Evolutionary conservation across 2,888 invertebrate species (phyloP), one percentile per base, ranked within the genome.

Genomic region (Cotesia congregata): DNA sequence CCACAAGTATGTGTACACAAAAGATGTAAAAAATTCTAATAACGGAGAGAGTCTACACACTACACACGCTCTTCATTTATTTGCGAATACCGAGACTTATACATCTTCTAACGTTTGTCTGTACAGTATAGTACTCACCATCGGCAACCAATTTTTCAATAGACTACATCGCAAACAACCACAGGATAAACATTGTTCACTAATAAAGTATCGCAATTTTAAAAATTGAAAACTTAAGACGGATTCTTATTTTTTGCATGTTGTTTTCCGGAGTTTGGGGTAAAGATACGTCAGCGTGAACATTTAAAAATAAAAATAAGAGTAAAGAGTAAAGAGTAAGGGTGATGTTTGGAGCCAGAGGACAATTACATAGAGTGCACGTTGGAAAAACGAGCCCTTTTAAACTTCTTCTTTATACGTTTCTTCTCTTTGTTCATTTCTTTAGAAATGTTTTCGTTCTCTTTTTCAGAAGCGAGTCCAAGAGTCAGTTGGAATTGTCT

Each of bases 311-410:
- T 41, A 12, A 15, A 61, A 41, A 15, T 6, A 30, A 72, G 30
- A 40, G 59, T 30, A 71, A 5, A 15, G 67, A 70, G 59, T 67
- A 73, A 15, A n/a, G 30, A 40, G 40, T 62, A 82, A 82, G 82
- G 83, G 84, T 83, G 82, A 83, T 83, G 83, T 83, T 80, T 83
- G 84, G 84, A 83, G 84, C 84, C 83, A 83, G 85, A 85, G 82
- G 80, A 85, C 85, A 86, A 86, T 86, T 85, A 85, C 81, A 83
- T 82, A 85, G 83, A 85, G 86, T 85, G 88, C 88, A 82, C 80
- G 83, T 79, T 86, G 86, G 84, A 84, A 84, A 72, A 78, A 76
- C 50, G 74, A 77, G 77, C 73, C 80, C 77, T 79, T 30, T 30
- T 80, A 76, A 77, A 79, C 67, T 80, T 75, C 71, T 41, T 30